These are phyloP conservation scores for Brachyhypopomus occidentalis DNA, from an alignment of 2,113 vertebrate species.

Conservation along the genomic window DNA sequence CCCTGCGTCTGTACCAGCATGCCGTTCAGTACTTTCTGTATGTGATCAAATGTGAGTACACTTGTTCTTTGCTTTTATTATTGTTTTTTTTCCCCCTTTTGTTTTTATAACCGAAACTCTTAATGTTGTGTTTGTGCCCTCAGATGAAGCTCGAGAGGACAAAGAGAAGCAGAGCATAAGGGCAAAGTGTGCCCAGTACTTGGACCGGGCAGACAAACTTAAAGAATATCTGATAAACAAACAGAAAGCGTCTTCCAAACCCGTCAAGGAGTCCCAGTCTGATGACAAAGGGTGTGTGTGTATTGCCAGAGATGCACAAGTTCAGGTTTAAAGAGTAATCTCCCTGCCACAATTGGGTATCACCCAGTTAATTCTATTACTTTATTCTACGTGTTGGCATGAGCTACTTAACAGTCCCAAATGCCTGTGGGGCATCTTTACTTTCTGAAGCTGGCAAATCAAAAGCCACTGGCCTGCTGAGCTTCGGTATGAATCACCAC, in stretches of 20 bases:
- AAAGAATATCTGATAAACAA: constrained; percentile 94
- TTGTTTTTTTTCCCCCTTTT: too few relatives aligned
- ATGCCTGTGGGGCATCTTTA: too few relatives aligned
- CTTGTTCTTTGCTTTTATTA: not conserved
- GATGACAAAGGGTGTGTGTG: constrained; percentile 89
- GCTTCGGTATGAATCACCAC: constrained; percentile 18
- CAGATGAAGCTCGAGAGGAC: constrained; percentile 94
- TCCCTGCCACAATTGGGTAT: too few relatives aligned
- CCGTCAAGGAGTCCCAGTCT: constrained; percentile 89
- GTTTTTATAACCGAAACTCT: not conserved
- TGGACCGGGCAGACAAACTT: constrained; percentile 94
- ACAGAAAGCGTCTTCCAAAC: constrained; percentile 84
- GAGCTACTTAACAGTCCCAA: too few relatives aligned
- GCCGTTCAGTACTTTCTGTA: constrained; percentile 96
- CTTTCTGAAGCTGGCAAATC: too few relatives aligned
- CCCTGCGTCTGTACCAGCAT: constrained; percentile 88
- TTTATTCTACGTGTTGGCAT: too few relatives aligned
- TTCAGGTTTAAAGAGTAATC: too few relatives aligned
- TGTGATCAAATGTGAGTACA: constrained; percentile 90
- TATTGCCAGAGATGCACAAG: not conserved
- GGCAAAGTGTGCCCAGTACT: constrained; percentile 88
- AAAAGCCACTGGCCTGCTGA: not conserved
- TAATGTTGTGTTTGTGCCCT: not conserved
- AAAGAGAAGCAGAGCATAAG: constrained; percentile 94
- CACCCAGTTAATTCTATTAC: too few relatives aligned